Conservation (phyloP, 2,888 invertebrate genomes). For the Oxytorus armatus region DNA sequence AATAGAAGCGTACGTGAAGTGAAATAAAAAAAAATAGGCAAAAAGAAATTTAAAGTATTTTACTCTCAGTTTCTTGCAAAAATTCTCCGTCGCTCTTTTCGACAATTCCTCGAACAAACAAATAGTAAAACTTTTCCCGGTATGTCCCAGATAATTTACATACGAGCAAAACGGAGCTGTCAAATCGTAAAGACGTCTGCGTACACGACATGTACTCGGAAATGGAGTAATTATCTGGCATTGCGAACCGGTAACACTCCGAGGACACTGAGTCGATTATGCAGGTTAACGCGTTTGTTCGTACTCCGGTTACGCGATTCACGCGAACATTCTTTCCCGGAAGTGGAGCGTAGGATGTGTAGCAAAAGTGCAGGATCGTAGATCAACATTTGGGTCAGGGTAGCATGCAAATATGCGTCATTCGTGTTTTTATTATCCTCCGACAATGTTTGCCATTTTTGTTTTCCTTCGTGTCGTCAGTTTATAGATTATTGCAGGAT, state of each 20-base stretch:
- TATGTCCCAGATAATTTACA: background rate
- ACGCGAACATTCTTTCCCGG: slow-evolving; percentile 50
- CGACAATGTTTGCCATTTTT: slow-evolving; percentile 19
- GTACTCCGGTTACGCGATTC: slow-evolving; percentile 21
- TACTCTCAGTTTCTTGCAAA: too few relatives aligned
- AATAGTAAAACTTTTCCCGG: background rate
- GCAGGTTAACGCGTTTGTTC: slow-evolving; percentile 23
- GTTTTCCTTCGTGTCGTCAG: background rate
- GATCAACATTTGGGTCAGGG: slow-evolving; percentile 58
- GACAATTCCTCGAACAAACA: background rate
- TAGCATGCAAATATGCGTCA: slow-evolving; percentile 44
- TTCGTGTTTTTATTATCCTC: slow-evolving; percentile 7
- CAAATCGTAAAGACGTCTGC: slow-evolving; percentile 23
- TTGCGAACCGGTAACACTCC: slow-evolving; percentile 47
- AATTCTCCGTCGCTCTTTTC: too few relatives aligned
- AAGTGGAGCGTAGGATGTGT: slow-evolving; percentile 52
- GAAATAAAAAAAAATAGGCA: background rate
- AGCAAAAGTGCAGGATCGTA: slow-evolving; percentile 33
- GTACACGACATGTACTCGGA: slow-evolving; percentile 48
- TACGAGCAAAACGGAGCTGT: slow-evolving; percentile 20
- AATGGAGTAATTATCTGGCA: slow-evolving; percentile 54
- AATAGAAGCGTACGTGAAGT: too few relatives aligned
- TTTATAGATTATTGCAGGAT: background rate
- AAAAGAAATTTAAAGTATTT: background rate
- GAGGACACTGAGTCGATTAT: slow-evolving; percentile 60